Evolutionary conservation across 1,140 invertebrate genomes (phyloP).

Genomic region (Bombus haemorrhoidalis): DNA sequence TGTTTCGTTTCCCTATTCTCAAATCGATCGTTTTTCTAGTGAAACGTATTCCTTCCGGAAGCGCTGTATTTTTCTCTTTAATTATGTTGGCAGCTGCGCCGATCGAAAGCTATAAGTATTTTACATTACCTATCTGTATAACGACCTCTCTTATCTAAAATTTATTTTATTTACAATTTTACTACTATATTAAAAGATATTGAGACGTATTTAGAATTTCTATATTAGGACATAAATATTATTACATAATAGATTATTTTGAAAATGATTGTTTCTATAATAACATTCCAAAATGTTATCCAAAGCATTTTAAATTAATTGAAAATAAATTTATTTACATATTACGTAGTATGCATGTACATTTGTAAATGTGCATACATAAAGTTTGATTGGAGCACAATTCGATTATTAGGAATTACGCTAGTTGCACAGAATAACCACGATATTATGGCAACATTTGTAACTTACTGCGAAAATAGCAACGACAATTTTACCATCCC

Average conservation of each 20-base stretch:
- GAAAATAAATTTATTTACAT: too few species aligned
- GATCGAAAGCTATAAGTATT: not conserved
- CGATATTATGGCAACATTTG: not conserved
- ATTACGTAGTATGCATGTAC: too few species aligned
- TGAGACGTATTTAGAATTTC: too few species aligned
- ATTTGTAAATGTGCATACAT: too few species aligned
- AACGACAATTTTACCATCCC: not conserved
- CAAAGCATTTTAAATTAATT: not conserved
- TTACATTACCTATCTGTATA: too few species aligned
- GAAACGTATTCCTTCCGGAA: not conserved
- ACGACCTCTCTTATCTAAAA: too few species aligned
- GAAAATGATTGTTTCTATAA: too few species aligned
- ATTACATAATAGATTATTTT: too few species aligned
- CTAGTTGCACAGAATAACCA: too few species aligned
- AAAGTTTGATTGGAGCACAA: not conserved
- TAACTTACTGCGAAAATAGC: not conserved
- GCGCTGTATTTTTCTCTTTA: not conserved
- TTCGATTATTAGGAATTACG: not conserved
- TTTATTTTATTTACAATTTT: too few species aligned
- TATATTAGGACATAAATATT: too few species aligned
- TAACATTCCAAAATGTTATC: not conserved
- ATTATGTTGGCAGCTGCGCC: not conserved
- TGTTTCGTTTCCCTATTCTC: slow-evolving; percentile 5
- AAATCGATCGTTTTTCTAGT: slow-evolving; percentile 11
- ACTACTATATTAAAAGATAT: too few species aligned